A percentile compares a stretch with the other conserved stretches of the same genome.
Conservation (phyloP, 2,888 invertebrate species). For the Melieria crassipennis region DNA sequence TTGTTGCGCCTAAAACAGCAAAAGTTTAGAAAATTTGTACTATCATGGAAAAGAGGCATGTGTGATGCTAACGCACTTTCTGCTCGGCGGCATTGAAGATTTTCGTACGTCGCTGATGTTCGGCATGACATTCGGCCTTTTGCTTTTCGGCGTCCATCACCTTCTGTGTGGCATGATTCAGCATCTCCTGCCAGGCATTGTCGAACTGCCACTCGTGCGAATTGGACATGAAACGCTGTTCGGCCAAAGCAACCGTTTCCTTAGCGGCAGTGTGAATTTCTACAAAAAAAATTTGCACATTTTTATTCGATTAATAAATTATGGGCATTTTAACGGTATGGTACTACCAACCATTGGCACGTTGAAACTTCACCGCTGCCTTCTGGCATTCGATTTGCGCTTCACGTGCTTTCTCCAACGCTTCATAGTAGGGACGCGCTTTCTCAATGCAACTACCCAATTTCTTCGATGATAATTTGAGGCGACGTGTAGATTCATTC, state of each 20-base stretch:
- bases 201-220: conserved; percentile 79
- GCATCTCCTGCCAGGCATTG: conserved; percentile 96
- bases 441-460: conserved; percentile 87
- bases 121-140: conserved; percentile 87
- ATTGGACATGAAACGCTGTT: conserved; percentile 73
- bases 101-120: conserved; percentile 85
- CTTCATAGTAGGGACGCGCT: conserved; percentile 90
- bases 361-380: conserved; percentile 89
- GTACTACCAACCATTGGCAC: conserved; percentile 78
- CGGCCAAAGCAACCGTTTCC: conserved; percentile 91
- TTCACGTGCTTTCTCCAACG: conserved; percentile 78
- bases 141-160: conserved; percentile 94
- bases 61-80: conserved; percentile 67
- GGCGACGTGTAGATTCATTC: conserved; percentile 83
- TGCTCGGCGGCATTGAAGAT: conserved; percentile 83
- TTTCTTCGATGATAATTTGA: conserved; percentile 83
- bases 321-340: background rate
- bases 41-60: background rate
- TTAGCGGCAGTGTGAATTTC: conserved; percentile 92
- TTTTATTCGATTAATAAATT: background rate
- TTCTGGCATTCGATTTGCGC: conserved; percentile 88
- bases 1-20: conserved; percentile 71
- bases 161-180: conserved; percentile 95
- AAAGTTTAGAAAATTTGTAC: background rate
- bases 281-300: conserved; percentile 51